These are phyloP conservation scores for Cantharis rufa DNA, from an alignment of 2,888 invertebrate genomes.

Conservation along the genomic window DNA sequence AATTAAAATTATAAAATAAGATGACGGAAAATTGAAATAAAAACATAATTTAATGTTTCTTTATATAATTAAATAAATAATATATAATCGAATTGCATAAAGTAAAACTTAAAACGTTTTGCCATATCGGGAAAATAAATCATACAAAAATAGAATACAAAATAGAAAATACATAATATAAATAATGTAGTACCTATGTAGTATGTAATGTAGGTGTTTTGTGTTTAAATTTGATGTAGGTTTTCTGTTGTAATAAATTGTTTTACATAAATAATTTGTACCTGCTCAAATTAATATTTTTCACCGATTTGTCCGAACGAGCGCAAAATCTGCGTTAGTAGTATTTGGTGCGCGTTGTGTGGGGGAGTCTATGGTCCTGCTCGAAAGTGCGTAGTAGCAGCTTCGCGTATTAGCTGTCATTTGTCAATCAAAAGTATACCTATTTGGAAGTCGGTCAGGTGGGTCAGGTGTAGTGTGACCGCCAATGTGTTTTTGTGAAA, in stretches of 20 bases:
- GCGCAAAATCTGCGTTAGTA: neutral
- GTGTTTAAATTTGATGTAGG: neutral
- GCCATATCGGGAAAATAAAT: neutral
- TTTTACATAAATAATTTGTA: neutral
- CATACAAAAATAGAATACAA: neutral
- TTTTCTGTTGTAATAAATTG: neutral
- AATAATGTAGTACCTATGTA: neutral
- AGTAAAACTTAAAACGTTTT: neutral
- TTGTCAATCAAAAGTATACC: constrained; percentile 38
- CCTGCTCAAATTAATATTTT: neutral
- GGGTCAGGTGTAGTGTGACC: neutral
- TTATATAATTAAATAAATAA: neutral
- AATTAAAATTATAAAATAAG: neutral
- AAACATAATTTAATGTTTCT: neutral
- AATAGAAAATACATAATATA: neutral
- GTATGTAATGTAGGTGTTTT: neutral
- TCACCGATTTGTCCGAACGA: neutral
- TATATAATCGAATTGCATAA: neutral
- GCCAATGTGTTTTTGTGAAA: neutral
- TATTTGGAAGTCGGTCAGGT: constrained; percentile 18
- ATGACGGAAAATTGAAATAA: neutral
- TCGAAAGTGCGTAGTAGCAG: constrained; percentile 3
- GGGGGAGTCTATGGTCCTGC: constrained; percentile 8
- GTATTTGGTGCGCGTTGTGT: neutral
- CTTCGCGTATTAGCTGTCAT: constrained; percentile 31